Conservation (phyloP, 1,140 invertebrate species). For the Solenopsis fugax region DNA sequence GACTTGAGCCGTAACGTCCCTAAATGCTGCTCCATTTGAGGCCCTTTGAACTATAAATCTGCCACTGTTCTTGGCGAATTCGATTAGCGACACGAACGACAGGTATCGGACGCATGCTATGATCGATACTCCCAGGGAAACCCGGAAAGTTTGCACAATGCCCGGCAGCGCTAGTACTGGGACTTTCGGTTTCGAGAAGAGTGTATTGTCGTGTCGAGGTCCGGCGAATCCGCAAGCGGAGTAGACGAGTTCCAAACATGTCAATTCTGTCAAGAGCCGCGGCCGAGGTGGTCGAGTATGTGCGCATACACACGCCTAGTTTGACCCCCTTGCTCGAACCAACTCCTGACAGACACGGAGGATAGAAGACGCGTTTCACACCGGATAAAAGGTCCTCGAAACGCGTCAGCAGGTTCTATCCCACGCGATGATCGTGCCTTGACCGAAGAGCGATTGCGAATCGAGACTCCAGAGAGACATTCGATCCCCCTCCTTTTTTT, state of each 20-base stretch:
- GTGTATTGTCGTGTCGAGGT: slow-evolving; percentile 84
- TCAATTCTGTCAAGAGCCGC: slow-evolving; percentile 72
- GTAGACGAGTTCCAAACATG: slow-evolving; percentile 78
- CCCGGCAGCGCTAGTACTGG: slow-evolving; percentile 38
- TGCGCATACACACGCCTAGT: slow-evolving; percentile 72
- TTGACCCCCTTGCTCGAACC: slow-evolving; percentile 62
- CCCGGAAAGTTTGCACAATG: slow-evolving; percentile 61
- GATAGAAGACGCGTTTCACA: slow-evolving; percentile 67
- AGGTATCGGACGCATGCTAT: background rate
- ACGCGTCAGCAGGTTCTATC: slow-evolving; percentile 78
- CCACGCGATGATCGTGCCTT: slow-evolving; percentile 74
- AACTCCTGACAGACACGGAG: slow-evolving; percentile 67
- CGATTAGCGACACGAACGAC: slow-evolving; percentile 34
- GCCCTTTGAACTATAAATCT: background rate
- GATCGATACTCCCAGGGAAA: slow-evolving; percentile 39
- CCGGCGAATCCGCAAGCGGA: slow-evolving; percentile 80
- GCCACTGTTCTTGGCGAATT: slow-evolving; percentile 42
- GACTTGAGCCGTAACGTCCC: background rate
- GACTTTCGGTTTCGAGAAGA: slow-evolving; percentile 73
- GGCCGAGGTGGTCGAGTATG: slow-evolving; percentile 69
- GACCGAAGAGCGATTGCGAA: slow-evolving; percentile 77
- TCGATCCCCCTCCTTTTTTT: slow-evolving; percentile 39
- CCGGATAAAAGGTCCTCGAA: slow-evolving; percentile 76
- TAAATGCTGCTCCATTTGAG: background rate
- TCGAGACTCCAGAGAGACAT: slow-evolving; percentile 66